Evolutionary conservation across 2,888 invertebrate species (phyloP), one percentile per base, ranked within the genome.

Genomic region (Cryptophagus acutangulus): DNA sequence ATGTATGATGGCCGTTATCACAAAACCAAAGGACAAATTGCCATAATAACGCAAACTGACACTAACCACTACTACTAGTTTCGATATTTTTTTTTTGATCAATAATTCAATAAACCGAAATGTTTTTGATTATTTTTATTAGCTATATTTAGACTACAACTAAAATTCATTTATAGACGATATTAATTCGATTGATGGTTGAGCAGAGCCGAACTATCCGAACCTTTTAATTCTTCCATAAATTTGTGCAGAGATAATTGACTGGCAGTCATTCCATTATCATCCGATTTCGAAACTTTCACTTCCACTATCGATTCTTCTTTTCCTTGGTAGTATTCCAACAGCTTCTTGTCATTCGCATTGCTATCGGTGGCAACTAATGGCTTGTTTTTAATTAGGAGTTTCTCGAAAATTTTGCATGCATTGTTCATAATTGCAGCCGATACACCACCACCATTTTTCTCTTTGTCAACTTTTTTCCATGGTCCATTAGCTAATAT

Each of bases 171-270:
- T n/a, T n/a, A n/a, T n/a, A n/a, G n/a, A n/a, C n/a, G n/a, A n/a
- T n/a, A n/a, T n/a, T n/a, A n/a, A n/a, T n/a, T n/a, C n/a, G n/a
- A n/a, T n/a, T n/a, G n/a, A n/a, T n/a, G n/a, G n/a, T n/a, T n/a
- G n/a, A n/a, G n/a, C n/a, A n/a, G n/a, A n/a, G n/a, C n/a, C n/a
- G n/a, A n/a, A n/a, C n/a, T n/a, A n/a, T n/a, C n/a, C n/a, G n/a
- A n/a, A n/a, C n/a, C n/a, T 45, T 60, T 57, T 31, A 66, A 45
- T 45, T 61, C 61, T 42, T 63, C 59, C 58, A 66, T 61, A 45
- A 61, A 65, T 36, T 62, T 53, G 38, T 58, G 56, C 31, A 67
- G 49, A 12, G 66, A 66, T 14, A 54, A 49, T 39, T 62, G 62
- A 44, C 66, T 66, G 3, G 43, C 54, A 3, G 52, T 47, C 40